Percentiles rank a stretch among this genome's conserved stretches.
phyloP scores from a whole-genome alignment of 2,113 vertebrate genomes.

The Camelus bactrianus region DNA sequence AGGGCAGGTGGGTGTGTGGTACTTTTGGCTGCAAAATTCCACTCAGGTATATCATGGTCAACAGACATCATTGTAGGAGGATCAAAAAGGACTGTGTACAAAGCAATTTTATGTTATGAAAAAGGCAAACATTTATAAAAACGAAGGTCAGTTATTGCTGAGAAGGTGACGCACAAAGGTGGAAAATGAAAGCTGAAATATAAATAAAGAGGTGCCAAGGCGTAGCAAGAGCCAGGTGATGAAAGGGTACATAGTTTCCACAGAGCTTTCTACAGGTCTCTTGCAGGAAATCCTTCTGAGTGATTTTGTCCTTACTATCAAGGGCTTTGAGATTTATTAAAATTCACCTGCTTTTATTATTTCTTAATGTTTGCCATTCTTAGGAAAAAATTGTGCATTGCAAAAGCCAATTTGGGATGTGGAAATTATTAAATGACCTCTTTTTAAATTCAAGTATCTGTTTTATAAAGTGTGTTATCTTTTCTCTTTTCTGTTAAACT shows the following conservation, averaged over 20 bases:
- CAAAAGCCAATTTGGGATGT: not conserved
- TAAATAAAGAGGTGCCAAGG: not conserved
- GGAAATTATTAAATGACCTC: not conserved
- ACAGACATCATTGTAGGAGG: not conserved
- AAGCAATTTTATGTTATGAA: not conserved
- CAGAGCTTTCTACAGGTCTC: not conserved
- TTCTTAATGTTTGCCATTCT: not conserved
- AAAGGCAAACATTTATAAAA: not conserved
- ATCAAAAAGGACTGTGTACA: not conserved
- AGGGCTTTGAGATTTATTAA: not conserved
- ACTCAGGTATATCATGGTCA: not conserved
- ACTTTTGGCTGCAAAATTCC: not conserved
- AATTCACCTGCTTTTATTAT: not conserved
- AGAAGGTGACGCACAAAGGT: not conserved
- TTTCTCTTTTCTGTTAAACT: not conserved
- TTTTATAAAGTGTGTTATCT: not conserved
- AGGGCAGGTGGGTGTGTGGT: not conserved
- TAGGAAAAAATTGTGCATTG: not conserved
- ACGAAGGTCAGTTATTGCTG: not conserved
- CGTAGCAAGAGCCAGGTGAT: not conserved
- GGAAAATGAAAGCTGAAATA: not conserved
- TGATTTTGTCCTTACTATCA: not conserved
- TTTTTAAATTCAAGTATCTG: conserved; percentile 21
- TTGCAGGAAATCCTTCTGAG: not conserved
- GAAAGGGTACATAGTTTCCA: not conserved